These are phyloP conservation scores for Subanguina moxae DNA, from an alignment of 1,140 invertebrate genomes.

Conservation along the genomic window DNA sequence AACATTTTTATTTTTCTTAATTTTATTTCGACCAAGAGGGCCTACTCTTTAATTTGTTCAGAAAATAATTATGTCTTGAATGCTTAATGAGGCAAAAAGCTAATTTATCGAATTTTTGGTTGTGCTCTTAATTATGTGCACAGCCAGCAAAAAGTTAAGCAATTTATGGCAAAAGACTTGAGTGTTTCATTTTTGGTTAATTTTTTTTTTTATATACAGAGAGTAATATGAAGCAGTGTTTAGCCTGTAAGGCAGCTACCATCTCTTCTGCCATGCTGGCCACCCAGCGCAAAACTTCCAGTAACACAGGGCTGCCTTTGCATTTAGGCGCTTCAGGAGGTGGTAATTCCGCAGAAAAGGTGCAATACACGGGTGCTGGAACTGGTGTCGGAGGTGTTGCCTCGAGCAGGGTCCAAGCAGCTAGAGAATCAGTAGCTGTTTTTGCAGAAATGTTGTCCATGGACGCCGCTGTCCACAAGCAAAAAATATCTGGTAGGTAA, in stretches of 20 bases:
- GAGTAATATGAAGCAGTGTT: background rate
- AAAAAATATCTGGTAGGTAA: slow-evolving; percentile 10
- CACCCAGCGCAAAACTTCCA: slow-evolving; percentile 35
- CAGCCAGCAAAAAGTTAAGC: background rate
- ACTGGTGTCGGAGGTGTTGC: slow-evolving; percentile 2
- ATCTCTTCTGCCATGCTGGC: slow-evolving; percentile 48
- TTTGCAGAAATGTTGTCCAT: slow-evolving; percentile 42
- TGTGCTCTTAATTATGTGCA: background rate
- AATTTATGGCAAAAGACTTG: slow-evolving; percentile 1
- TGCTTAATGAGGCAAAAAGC: background rate
- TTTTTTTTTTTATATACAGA: background rate
- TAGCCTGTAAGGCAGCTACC: slow-evolving; percentile 44
- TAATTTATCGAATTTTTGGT: background rate
- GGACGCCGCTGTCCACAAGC: slow-evolving; percentile 15
- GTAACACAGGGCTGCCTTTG: background rate
- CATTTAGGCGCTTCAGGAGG: slow-evolving; percentile 14
- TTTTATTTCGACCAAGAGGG: too few species aligned
- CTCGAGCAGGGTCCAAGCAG: slow-evolving; percentile 33
- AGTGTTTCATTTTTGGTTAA: slow-evolving; percentile 12
- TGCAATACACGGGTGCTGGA: slow-evolving; percentile 8
- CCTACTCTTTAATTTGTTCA: too few species aligned
- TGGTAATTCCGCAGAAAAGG: slow-evolving; percentile 6
- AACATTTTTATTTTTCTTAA: too few species aligned
- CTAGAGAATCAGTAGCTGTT: slow-evolving; percentile 43
- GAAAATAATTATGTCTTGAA: slow-evolving; percentile 1